Percentiles rank a stretch among this genome's conserved stretches.
These are phyloP conservation scores for Procavia capensis DNA, from an alignment of 2,113 vertebrate species.

Conservation along the genomic window DNA sequence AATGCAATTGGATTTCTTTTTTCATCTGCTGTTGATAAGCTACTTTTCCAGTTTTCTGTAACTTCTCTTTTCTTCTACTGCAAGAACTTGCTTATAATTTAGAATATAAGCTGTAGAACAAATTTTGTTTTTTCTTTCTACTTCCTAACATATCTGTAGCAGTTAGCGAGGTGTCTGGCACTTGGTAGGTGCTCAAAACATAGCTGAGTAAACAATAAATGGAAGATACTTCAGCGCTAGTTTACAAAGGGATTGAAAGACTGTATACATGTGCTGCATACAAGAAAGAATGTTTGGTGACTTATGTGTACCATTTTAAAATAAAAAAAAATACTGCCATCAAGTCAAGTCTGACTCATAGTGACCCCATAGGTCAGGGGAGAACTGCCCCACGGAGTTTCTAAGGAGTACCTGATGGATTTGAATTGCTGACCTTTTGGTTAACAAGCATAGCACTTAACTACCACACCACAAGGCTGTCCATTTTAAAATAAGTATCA, in stretches of 20 bases:
- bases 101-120: not conserved
- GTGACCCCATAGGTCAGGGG: too few species aligned
- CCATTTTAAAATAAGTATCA: not conserved
- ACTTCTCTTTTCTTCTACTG: conserved; percentile 39
- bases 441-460: too few species aligned
- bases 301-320: not conserved
- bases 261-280: not conserved
- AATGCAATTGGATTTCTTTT: not conserved
- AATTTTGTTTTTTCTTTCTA: not conserved
- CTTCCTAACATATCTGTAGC: not conserved
- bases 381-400: too few species aligned
- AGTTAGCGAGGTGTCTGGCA: not conserved
- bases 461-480: too few species aligned
- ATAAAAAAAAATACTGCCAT: too few species aligned
- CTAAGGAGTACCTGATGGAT: too few species aligned
- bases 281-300: not conserved
- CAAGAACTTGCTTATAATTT: not conserved
- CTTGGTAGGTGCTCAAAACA: not conserved
- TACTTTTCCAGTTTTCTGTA: not conserved
- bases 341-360: too few species aligned
- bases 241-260: not conserved
- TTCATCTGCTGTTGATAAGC: not conserved
- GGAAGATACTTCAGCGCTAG: not conserved
- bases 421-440: too few species aligned
- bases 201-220: not conserved